Evolutionary conservation across 2,113 vertebrate genomes (phyloP).

Genomic region (Cyanoramphus novaezelandiae): DNA sequence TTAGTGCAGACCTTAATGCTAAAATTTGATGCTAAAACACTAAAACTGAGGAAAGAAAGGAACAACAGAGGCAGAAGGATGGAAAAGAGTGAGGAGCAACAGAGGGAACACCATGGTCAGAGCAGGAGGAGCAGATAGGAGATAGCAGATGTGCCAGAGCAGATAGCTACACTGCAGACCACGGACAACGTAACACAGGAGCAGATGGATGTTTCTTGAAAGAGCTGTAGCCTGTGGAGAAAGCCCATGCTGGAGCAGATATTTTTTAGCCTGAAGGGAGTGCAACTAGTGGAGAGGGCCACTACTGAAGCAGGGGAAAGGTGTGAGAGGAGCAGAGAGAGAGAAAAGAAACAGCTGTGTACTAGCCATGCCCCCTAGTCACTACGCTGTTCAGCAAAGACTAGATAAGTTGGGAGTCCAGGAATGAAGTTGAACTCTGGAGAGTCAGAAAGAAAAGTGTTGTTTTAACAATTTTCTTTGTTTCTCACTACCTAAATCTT

Average conservation of each 20-base stretch:
- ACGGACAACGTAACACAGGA: neutral
- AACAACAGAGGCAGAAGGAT: neutral
- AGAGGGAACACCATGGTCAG: neutral
- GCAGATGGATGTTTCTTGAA: neutral
- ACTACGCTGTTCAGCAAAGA: rapidly evolving
- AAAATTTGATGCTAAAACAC: neutral
- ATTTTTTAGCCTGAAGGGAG: neutral
- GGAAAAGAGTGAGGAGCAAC: neutral
- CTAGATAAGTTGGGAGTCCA: neutral
- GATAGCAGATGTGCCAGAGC: too few species aligned
- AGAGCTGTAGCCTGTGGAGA: neutral
- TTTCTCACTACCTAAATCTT: neutral
- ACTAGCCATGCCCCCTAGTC: too few species aligned
- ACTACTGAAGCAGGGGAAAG: neutral
- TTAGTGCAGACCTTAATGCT: neutral
- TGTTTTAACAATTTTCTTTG: neutral
- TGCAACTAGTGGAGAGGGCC: neutral
- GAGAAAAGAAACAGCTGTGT: neutral
- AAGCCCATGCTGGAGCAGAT: neutral
- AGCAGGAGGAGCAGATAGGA: neutral
- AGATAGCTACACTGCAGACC: neutral
- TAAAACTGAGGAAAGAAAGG: neutral
- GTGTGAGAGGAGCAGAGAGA: neutral
- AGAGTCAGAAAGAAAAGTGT: neutral
- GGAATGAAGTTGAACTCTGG: neutral